Evolutionary conservation across 2,888 invertebrate genomes (phyloP).

Genomic region (Volucella bombylans): DNA sequence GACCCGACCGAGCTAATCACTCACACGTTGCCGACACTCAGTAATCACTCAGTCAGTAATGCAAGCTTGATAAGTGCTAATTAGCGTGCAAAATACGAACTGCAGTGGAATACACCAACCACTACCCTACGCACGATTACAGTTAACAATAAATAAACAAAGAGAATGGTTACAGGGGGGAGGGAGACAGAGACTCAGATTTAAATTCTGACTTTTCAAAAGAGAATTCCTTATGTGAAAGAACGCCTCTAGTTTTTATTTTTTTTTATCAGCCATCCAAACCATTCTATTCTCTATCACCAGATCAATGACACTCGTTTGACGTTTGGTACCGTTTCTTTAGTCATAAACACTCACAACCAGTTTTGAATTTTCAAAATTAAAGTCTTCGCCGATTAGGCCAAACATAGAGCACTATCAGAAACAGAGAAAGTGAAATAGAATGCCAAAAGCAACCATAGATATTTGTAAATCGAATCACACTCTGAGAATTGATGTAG

Average conservation of each 20-base stretch:
- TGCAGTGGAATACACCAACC: neutral
- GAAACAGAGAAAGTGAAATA: conserved; percentile 31
- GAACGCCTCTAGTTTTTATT: conserved; percentile 26
- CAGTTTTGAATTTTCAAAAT: neutral
- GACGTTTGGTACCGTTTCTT: conserved; percentile 64
- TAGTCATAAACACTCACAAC: conserved; percentile 34
- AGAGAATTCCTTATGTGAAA: neutral
- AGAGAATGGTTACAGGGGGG: neutral
- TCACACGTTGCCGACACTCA: conserved; percentile 12
- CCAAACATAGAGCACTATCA: neutral
- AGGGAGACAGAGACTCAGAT: neutral
- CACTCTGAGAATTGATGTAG: conserved; percentile 11
- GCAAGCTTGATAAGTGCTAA: conserved; percentile 29
- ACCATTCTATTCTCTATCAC: conserved; percentile 38
- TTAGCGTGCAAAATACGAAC: conserved; percentile 29
- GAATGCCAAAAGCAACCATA: neutral
- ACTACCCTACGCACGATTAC: conserved; percentile 24
- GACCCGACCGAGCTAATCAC: conserved; percentile 44
- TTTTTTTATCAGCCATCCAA: conserved; percentile 27
- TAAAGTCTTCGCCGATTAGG: neutral
- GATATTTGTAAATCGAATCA: conserved; percentile 7
- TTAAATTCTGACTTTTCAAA: too few relatives aligned
- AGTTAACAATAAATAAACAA: conserved; percentile 22
- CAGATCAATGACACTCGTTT: conserved; percentile 55
- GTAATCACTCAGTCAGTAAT: conserved; percentile 33